Evolutionary conservation across 1,140 invertebrate genomes (phyloP), one percentile per base, ranked within the genome.

Genomic region (Euura lappo): DNA sequence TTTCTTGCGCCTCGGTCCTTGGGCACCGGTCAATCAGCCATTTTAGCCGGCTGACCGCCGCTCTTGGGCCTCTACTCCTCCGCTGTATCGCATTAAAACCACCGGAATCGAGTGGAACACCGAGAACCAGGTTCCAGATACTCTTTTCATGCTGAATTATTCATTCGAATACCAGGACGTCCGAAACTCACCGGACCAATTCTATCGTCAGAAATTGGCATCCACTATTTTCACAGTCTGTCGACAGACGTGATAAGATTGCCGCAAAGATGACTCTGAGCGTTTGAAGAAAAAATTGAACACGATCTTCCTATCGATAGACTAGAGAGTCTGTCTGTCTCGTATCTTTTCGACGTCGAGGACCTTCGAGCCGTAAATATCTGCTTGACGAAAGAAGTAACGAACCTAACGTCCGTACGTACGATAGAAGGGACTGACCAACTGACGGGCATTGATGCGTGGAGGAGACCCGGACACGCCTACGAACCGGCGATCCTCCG

Each of bases 21-120:
- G 28, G 69, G 10, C 76, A 75, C 73, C 76, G 79, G 81, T 85
- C 83, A 85, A 85, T 85, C 83, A 83, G 79, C 73, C 79, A 84
- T 82, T 84, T 85, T 83, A 84, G 83, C 83, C 80, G 76, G 79
- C 81, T 79, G 80, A 83, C 79, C 75, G 78, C 80, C 81, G 79
- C 81, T 78, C 78, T 80, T 79, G 1, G 28, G 28, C 28, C 28
- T 28, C 28, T 28, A 28, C 28, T 28, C 28, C 81, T 81, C 83
- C 79, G 80, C 79, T 80, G 83, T 83, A 85, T 85, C 80, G 81
- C 82, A 84, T 85, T 85, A 85, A 84, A 84, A 64, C 45, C 69
- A 72, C 71, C 51, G 7, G 28, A 28, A 42, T 68, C 13, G 10
- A 28, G 8, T 10, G 66, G 28, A 10, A 8, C 28, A 68, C 8